These are phyloP conservation scores for Lacerta bilineata DNA, from an alignment of 2,797 vertebrate species.

Conservation along the genomic window DNA sequence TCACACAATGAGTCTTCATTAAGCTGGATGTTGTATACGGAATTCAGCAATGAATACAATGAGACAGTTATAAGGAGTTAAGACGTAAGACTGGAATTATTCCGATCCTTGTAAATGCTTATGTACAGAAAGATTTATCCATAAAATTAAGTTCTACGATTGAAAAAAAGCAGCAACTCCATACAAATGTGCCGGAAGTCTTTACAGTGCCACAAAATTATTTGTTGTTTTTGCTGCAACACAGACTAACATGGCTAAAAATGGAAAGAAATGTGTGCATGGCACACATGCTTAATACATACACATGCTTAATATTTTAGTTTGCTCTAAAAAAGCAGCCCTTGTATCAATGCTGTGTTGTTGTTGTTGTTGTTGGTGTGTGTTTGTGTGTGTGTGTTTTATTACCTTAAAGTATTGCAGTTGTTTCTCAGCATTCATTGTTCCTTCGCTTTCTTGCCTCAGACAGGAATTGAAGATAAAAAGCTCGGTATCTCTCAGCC, in stretches of 20 bases:
- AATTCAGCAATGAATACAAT: constrained; percentile 39
- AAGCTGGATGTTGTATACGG: not conserved
- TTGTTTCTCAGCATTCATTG: constrained; percentile 82
- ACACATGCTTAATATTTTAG: constrained; percentile 75
- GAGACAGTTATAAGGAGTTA: constrained; percentile 2
- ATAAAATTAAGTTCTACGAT: constrained; percentile 32
- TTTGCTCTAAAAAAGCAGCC: constrained; percentile 67
- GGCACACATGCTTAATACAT: constrained; percentile 49
- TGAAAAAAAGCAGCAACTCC: constrained; percentile 46
- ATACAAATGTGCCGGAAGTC: constrained; percentile 61
- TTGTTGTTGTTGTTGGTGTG: too few relatives aligned
- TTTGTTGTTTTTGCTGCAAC: not conserved
- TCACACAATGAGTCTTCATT: constrained; percentile 18
- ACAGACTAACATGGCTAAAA: not conserved
- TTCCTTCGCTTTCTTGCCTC: constrained; percentile 86
- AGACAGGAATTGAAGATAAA: constrained; percentile 98
- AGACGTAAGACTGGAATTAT: constrained; percentile 29
- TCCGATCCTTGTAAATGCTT: not conserved
- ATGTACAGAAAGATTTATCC: constrained; percentile 17
- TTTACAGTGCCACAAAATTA: constrained; percentile 13
- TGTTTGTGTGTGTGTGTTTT: constrained; percentile 59
- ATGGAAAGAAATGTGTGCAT: constrained; percentile 42
- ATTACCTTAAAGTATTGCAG: constrained; percentile 89
- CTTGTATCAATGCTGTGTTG: constrained; percentile 67
- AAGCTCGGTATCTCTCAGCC: constrained; percentile 97